Percentiles rank a stretch among this genome's conserved stretches.
Evolutionary conservation across 2,888 invertebrate genomes (phyloP).

Genomic region (Xanthostigma xanthostigma): DNA sequence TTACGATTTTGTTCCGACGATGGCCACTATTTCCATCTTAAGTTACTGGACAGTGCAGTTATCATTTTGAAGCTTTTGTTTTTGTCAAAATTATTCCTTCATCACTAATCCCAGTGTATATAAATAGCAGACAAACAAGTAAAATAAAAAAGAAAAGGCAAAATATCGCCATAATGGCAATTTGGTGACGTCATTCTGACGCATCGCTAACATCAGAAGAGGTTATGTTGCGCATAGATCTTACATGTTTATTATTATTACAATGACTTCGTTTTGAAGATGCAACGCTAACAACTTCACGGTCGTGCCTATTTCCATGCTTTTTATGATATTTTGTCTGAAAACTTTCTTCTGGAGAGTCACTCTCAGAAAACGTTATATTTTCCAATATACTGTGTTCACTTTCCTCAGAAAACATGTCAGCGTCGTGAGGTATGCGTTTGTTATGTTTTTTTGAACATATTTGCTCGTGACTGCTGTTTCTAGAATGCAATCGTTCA

Average conservation of each 20-base stretch:
- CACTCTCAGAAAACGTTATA: too few species aligned
- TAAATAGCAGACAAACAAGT: constrained; percentile 35
- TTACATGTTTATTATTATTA: too few species aligned
- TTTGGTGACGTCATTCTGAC: constrained; percentile 39
- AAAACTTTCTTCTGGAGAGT: too few species aligned
- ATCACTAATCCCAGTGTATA: constrained; percentile 37
- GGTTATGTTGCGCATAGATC: not conserved
- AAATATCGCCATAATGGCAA: constrained; percentile 39
- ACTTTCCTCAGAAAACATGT: constrained; percentile 12
- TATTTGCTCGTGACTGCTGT: constrained; percentile 14
- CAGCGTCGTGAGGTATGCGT: constrained; percentile 12
- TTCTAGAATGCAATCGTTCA: constrained; percentile 18
- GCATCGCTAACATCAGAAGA: constrained; percentile 16
- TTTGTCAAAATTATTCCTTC: constrained; percentile 35
- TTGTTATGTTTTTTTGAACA: constrained; percentile 16
- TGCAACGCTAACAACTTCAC: too few species aligned
- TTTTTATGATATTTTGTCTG: too few species aligned
- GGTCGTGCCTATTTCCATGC: too few species aligned
- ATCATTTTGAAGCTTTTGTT: too few species aligned
- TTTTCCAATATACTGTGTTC: constrained; percentile 11
- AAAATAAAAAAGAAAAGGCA: constrained; percentile 38
- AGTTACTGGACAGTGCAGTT: too few species aligned
- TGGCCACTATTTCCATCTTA: too few species aligned
- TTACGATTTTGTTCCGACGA: too few species aligned
- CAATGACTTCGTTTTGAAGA: too few species aligned